Evolutionary conservation across 2,113 vertebrate species (phyloP), one percentile per base, ranked within the genome.

Genomic region (Verasper variegatus): DNA sequence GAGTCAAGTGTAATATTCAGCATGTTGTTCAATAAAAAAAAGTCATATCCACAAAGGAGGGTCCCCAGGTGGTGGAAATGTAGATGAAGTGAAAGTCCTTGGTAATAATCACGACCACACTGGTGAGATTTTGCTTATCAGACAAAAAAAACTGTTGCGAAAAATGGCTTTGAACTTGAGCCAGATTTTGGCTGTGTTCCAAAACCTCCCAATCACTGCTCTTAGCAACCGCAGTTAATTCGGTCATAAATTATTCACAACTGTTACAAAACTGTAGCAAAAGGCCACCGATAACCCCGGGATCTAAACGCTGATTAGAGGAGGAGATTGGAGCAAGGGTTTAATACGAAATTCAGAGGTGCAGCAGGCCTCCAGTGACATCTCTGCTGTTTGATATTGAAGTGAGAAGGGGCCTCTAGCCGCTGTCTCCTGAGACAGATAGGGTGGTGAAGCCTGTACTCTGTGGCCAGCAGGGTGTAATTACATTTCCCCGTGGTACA

Each of bases 391-490:
- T 84, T 78, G 86, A 86, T 82, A 85, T 70, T 76, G 67, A 74
- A 69, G 67, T 71, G 62, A 80, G 86, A 84, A 79, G 67, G 55
- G 74, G 52, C 65, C 82, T 84, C 79, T 26, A 71, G 85, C 76
- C 14, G 61, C 81, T 21, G 64, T 72, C 69, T 84, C 84, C 71
- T 27, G 83, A 88, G 88, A 89, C 71, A 62, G 89, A 89, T 78
- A 76, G 87, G 84, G 76, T 86, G 85, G 77, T 74, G 82, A 89
- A 79, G 85, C 83, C 72, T 20, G 71, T 81, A 71, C 80, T 88
- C 87, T 78, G 63, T 66, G 88, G 87, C 90, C 85, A 76, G 87
- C 74, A 76, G 90, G 88, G 80, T 91, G 76, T 89, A 87, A 91
- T 91, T 86, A 92, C 86, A 81, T 89, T 82, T 87, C 82, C 85